A percentile compares a stretch with the other conserved stretches of the same genome.
These are phyloP conservation scores for Pagrus major DNA, from an alignment of 2,113 vertebrate genomes.

Conservation along the genomic window DNA sequence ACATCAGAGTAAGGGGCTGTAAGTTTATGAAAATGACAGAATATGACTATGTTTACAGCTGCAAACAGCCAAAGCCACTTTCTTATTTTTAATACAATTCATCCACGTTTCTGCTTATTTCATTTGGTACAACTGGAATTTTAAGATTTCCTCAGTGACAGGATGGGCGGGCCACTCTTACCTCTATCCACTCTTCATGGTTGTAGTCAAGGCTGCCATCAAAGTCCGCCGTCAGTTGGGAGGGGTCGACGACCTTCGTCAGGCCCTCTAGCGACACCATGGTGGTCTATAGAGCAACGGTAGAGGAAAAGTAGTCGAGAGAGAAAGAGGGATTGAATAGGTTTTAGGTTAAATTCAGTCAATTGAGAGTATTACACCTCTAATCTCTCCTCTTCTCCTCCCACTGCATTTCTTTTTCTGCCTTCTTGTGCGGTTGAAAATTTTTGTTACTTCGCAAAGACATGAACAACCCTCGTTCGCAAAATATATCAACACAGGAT, in stretches of 20 bases:
- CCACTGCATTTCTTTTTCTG: background rate
- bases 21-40: background rate
- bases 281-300: conserved; percentile 88
- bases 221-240: conserved; percentile 97
- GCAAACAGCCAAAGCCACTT: background rate
- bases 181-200: conserved; percentile 99
- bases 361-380: conserved; percentile 11
- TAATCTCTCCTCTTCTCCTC: conserved; percentile 23
- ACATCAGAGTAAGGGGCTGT: background rate
- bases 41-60: background rate
- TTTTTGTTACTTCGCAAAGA: conserved; percentile 1
- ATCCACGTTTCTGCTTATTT: background rate
- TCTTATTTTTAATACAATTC: background rate
- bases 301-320: background rate
- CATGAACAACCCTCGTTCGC: background rate
- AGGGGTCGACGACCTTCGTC: conserved; percentile 98
- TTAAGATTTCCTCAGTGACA: background rate
- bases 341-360: conserved; percentile 17
- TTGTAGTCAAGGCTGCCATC: conserved; percentile 99
- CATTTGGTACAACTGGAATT: background rate
- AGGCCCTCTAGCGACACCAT: conserved; percentile 99
- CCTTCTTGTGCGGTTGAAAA: background rate
- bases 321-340: background rate
- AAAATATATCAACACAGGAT: background rate
- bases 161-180: conserved; percentile 4